Percentiles rank a stretch among this genome's conserved stretches.
These are phyloP conservation scores for Atlantisia rogersi DNA, from an alignment of 2,113 vertebrate species.

Conservation along the genomic window DNA sequence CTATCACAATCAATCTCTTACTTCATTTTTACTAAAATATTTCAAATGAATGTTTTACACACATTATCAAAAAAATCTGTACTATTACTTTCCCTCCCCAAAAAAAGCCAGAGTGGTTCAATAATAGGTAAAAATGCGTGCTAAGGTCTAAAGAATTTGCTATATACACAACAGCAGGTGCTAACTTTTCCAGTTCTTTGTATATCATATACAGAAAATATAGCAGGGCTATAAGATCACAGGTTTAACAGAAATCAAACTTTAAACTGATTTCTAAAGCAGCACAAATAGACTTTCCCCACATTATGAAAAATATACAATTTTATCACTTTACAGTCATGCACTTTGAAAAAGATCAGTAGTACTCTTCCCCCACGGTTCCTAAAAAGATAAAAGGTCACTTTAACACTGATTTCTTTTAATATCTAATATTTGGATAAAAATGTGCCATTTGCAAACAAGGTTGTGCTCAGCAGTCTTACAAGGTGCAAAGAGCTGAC, in stretches of 20 bases:
- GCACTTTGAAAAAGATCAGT: slow-evolving; percentile 77
- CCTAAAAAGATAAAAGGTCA: slow-evolving; percentile 81
- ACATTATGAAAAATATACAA: slow-evolving; percentile 78
- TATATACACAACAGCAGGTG: slow-evolving; percentile 63
- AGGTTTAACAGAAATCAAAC: slow-evolving; percentile 66
- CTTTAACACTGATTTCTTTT: slow-evolving; percentile 77
- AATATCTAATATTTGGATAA: slow-evolving; percentile 68
- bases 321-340: slow-evolving; percentile 76
- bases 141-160: slow-evolving; percentile 60
- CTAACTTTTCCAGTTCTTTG: slow-evolving; percentile 42
- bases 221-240: slow-evolving; percentile 59
- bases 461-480: slow-evolving; percentile 66
- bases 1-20: slow-evolving; percentile 78
- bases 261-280: slow-evolving; percentile 71
- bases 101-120: slow-evolving; percentile 72
- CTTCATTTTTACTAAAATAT: slow-evolving; percentile 85
- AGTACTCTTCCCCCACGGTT: slow-evolving; percentile 71
- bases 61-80: slow-evolving; percentile 81
- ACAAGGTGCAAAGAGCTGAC: slow-evolving; percentile 19
- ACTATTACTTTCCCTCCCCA: slow-evolving; percentile 58
- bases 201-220: slow-evolving; percentile 60
- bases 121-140: slow-evolving; percentile 72
- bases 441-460: slow-evolving; percentile 62
- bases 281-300: slow-evolving; percentile 73
- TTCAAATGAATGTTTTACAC: slow-evolving; percentile 81